phyloP scores from a whole-genome alignment of 2,888 invertebrate species.

The Drosophila flavopinicola region DNA sequence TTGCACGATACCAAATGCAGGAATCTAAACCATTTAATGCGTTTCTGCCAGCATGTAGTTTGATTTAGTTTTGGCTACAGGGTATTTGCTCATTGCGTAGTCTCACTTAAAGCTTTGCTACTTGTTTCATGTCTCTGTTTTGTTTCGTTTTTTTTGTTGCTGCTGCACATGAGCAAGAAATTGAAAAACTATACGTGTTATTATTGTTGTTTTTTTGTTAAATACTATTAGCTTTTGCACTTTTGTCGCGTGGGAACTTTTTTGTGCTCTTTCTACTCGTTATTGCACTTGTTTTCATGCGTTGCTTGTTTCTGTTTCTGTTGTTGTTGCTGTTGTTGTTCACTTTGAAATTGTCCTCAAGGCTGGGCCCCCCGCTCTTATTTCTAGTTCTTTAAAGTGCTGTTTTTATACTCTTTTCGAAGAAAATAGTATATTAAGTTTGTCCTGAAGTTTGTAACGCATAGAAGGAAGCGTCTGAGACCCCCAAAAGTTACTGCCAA shows the following conservation, averaged over 20 bases:
- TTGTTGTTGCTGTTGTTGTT: not conserved
- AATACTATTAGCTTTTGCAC: conserved; percentile 41
- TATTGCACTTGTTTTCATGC: conserved; percentile 47
- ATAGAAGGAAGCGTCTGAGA: too few relatives aligned
- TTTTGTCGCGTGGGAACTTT: conserved; percentile 55
- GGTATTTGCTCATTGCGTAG: not conserved
- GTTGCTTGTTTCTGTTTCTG: too few relatives aligned
- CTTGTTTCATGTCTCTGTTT: conserved; percentile 10
- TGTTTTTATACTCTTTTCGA: too few relatives aligned
- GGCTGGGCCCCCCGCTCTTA: conserved; percentile 26
- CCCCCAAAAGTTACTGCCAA: too few relatives aligned
- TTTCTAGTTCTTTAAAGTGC: conserved; percentile 1
- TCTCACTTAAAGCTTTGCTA: not conserved
- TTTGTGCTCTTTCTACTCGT: conserved; percentile 25
- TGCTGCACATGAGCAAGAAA: conserved; percentile 43
- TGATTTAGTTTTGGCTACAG: not conserved
- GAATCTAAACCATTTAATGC: too few relatives aligned
- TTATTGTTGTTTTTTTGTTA: conserved; percentile 14
- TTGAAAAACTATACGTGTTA: conserved; percentile 44
- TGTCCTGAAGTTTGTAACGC: too few relatives aligned
- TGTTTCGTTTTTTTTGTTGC: not conserved
- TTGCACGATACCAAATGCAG: too few relatives aligned
- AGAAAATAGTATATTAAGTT: too few relatives aligned
- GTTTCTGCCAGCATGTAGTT: not conserved
- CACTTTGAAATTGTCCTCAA: conserved; percentile 50